Evolutionary conservation across 2,888 invertebrate species (phyloP).

Genomic region (Drosophila histrio): DNA sequence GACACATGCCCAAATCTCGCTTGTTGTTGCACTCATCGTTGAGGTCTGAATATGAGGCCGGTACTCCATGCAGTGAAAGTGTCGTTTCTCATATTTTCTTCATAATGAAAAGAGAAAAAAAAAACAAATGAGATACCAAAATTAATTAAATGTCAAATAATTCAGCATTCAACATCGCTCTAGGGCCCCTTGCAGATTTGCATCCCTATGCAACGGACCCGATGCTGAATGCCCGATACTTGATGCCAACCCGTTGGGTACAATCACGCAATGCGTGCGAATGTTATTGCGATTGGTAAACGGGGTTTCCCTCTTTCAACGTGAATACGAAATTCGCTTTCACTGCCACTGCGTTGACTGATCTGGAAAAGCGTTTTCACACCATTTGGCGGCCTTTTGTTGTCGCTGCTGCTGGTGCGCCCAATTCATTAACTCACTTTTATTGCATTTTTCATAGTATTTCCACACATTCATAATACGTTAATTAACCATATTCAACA

Average conservation of each 20-base stretch:
- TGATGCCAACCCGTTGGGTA: background rate
- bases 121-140: constrained; percentile 31
- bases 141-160: constrained; percentile 79
- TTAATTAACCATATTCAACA: constrained; percentile 71
- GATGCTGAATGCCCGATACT: no score
- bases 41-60: constrained; percentile 19
- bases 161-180: constrained; percentile 51
- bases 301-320: constrained; percentile 2
- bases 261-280: constrained; percentile 63
- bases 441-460: constrained; percentile 52
- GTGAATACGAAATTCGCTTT: constrained; percentile 73
- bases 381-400: constrained; percentile 46
- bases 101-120: constrained; percentile 23
- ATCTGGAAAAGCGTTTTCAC: constrained; percentile 75
- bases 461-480: constrained; percentile 71
- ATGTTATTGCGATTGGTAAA: constrained; percentile 2
- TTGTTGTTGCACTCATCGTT: constrained; percentile 34
- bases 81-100: constrained; percentile 69
- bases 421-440: constrained; percentile 54
- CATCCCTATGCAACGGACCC: constrained; percentile 49
- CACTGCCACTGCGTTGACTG: constrained; percentile 58
- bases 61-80: constrained; percentile 67
- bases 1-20: constrained; percentile 1
- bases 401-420: constrained; percentile 20
- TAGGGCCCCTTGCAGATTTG: constrained; percentile 42